Percentiles rank a stretch among this genome's conserved stretches.
phyloP scores from a whole-genome alignment of 1,140 invertebrate species.

The Pomacea maculata region DNA sequence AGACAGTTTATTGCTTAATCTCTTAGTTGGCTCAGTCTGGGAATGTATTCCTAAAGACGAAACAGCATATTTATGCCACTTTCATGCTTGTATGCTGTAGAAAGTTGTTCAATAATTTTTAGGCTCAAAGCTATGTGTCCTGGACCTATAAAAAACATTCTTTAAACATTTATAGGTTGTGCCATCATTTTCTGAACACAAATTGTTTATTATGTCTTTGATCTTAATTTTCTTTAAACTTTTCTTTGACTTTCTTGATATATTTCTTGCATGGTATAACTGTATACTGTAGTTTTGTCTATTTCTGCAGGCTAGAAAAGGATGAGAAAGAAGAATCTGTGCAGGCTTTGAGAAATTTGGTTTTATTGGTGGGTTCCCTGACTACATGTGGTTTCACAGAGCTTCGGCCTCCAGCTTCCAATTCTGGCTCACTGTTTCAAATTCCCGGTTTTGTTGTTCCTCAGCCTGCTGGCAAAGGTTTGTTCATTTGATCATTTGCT shows the following conservation, averaged over 20 bases:
- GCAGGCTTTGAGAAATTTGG: conserved; percentile 89
- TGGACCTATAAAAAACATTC: too few species aligned
- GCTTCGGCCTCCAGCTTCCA: conserved; percentile 72
- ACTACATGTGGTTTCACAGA: conserved; percentile 93
- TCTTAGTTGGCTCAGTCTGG: not conserved
- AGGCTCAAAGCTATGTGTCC: too few species aligned
- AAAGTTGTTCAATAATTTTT: not conserved
- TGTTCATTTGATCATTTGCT: too few species aligned
- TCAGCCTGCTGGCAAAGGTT: conserved; percentile 87
- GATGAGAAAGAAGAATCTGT: conserved; percentile 55
- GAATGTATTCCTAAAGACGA: not conserved
- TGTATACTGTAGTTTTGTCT: not conserved
- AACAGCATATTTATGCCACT: not conserved
- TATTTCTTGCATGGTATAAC: too few species aligned
- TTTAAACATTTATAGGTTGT: too few species aligned
- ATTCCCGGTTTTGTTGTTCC: conserved; percentile 92
- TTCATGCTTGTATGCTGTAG: too few species aligned
- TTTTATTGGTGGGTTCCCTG: conserved; percentile 90
- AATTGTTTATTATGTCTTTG: too few species aligned
- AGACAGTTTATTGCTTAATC: too few species aligned
- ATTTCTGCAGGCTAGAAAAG: conserved; percentile 50
- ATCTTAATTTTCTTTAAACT: too few species aligned
- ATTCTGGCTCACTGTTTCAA: conserved; percentile 88
- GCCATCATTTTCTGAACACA: too few species aligned
- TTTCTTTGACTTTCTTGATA: too few species aligned